phyloP scores from a whole-genome alignment of 1,140 invertebrate species.

The Bombyx mandarina region DNA sequence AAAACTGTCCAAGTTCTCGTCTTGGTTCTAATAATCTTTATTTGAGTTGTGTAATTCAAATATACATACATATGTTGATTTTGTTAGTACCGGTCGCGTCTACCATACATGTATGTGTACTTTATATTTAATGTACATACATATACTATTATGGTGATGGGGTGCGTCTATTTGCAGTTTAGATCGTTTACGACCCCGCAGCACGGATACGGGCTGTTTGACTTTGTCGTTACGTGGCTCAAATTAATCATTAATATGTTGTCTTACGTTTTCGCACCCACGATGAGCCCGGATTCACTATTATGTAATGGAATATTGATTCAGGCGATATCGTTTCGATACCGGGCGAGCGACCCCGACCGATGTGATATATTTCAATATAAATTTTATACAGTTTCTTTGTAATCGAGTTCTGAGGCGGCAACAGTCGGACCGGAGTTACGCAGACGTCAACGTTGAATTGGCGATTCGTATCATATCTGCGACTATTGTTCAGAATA shows the following conservation, averaged over 20 bases:
- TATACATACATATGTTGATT: constrained; percentile 34
- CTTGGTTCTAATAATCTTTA: constrained; percentile 36
- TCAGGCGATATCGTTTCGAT: constrained; percentile 8
- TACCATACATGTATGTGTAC: constrained; percentile 24
- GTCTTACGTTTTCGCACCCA: background rate
- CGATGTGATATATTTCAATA: constrained; percentile 7
- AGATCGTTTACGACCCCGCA: constrained; percentile 33
- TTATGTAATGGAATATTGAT: constrained; percentile 11
- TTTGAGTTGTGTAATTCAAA: constrained; percentile 48
- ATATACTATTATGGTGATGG: constrained; percentile 29
- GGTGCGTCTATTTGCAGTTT: constrained; percentile 45
- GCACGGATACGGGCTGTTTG: constrained; percentile 10
- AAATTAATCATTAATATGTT: constrained; percentile 16
- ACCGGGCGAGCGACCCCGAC: constrained; percentile 18
- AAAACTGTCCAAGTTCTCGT: background rate
- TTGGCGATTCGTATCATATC: constrained; percentile 64
- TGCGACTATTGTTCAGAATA: constrained; percentile 65
- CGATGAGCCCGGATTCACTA: background rate
- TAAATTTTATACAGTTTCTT: constrained; percentile 33
- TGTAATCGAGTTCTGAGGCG: constrained; percentile 28
- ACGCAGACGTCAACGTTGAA: constrained; percentile 39
- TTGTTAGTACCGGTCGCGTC: constrained; percentile 26
- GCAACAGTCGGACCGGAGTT: constrained; percentile 41
- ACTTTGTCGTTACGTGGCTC: constrained; percentile 23
- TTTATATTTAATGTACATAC: constrained; percentile 20